Conservation (phyloP, 2,113 vertebrate genomes). For the Uropsilus gracilis region DNA sequence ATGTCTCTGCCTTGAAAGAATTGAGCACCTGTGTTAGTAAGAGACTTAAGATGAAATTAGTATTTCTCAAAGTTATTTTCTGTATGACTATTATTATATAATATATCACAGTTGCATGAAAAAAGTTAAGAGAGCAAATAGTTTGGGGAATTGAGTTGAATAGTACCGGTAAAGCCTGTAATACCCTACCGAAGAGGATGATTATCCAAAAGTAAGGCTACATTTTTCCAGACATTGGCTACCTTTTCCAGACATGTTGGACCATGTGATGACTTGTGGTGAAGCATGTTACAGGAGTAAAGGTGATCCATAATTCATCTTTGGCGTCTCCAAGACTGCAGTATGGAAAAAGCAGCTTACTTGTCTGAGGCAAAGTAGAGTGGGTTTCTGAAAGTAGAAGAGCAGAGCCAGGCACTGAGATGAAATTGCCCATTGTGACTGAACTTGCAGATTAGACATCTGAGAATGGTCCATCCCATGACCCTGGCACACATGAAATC, state of each 20-base stretch:
- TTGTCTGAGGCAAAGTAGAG: background rate
- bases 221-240: background rate
- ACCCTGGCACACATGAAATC: accelerated
- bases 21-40: background rate
- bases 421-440: background rate
- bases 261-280: background rate
- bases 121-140: background rate
- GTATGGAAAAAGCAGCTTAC: background rate
- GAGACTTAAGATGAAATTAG: background rate
- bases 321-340: background rate
- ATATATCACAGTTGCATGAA: background rate
- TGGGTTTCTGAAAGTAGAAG: conserved; percentile 5
- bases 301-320: background rate
- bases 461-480: background rate
- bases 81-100: background rate
- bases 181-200: background rate
- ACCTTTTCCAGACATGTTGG: background rate
- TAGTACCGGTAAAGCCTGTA: background rate
- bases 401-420: background rate
- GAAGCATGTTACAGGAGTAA: background rate
- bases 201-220: background rate
- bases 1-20: conserved; percentile 7
- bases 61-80: conserved; percentile 4
- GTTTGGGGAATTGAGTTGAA: background rate
- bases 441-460: background rate